phyloP scores from a whole-genome alignment of 2,113 vertebrate species.

The Callipepla squamata region DNA sequence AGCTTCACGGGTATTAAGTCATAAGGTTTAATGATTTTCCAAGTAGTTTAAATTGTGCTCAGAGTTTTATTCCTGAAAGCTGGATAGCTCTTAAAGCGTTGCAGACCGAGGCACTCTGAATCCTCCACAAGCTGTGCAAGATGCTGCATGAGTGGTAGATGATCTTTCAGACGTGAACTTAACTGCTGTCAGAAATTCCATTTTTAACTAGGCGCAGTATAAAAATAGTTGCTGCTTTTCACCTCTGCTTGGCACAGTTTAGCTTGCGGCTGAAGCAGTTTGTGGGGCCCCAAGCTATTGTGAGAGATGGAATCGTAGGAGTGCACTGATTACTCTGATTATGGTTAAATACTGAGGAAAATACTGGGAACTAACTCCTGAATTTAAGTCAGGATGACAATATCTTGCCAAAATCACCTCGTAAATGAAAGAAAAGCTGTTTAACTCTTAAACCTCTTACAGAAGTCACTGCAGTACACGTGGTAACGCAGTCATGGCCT shows the following conservation, averaged over 20 bases:
- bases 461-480: background rate
- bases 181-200: background rate
- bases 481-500: background rate
- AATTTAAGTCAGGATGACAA: background rate
- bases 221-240: background rate
- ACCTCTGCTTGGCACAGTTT: background rate
- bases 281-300: background rate
- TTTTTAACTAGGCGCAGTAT: background rate
- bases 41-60: background rate
- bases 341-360: background rate
- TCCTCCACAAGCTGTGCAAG: background rate
- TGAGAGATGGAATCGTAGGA: background rate
- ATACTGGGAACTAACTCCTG: background rate
- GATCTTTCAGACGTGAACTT: background rate
- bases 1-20: background rate
- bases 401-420: background rate
- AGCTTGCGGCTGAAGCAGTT: background rate
- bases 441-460: background rate
- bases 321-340: background rate
- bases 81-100: background rate
- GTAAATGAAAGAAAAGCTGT: background rate
- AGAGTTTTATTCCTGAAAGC: background rate
- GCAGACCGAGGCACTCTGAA: background rate
- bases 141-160: background rate
- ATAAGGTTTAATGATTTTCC: background rate